Conservation (phyloP, 2,797 vertebrate species). For the Carduelis carduelis region DNA sequence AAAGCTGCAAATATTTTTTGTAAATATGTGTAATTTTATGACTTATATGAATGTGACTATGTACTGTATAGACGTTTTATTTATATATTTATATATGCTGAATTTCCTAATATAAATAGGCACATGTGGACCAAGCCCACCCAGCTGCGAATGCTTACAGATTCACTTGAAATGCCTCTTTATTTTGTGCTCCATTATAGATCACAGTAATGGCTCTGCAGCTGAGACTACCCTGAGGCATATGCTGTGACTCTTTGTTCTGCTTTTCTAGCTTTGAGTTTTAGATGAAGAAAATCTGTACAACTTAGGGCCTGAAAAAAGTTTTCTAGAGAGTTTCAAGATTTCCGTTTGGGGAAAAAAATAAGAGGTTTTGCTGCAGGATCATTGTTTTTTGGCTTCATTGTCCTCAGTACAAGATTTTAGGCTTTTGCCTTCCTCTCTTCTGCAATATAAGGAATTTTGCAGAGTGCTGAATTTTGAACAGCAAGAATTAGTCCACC, state of each 20-base stretch:
- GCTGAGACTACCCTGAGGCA: neutral
- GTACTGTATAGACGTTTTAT: constrained; percentile 71
- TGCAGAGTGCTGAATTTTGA: neutral
- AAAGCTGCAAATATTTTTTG: constrained; percentile 70
- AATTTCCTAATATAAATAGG: constrained; percentile 61
- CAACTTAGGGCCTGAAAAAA: neutral
- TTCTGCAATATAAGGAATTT: neutral
- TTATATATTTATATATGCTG: constrained; percentile 77
- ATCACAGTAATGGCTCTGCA: neutral
- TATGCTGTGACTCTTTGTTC: neutral
- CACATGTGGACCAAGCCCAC: neutral
- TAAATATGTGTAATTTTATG: constrained; percentile 54
- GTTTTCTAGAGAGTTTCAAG: neutral
- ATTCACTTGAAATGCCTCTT: neutral
- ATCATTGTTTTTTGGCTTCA: neutral
- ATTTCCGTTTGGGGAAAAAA: neutral
- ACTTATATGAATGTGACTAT: constrained; percentile 51
- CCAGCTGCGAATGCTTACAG: neutral
- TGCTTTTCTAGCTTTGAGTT: neutral
- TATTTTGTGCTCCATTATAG: neutral
- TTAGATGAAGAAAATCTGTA: neutral
- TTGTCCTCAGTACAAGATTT: neutral
- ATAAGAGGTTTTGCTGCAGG: neutral
- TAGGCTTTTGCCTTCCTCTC: neutral
- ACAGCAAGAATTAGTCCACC: neutral